A percentile compares a stretch with the other conserved stretches of the same genome.
These are phyloP conservation scores for Rhinoraja longicauda DNA, from an alignment of 2,797 vertebrate genomes.

Conservation along the genomic window DNA sequence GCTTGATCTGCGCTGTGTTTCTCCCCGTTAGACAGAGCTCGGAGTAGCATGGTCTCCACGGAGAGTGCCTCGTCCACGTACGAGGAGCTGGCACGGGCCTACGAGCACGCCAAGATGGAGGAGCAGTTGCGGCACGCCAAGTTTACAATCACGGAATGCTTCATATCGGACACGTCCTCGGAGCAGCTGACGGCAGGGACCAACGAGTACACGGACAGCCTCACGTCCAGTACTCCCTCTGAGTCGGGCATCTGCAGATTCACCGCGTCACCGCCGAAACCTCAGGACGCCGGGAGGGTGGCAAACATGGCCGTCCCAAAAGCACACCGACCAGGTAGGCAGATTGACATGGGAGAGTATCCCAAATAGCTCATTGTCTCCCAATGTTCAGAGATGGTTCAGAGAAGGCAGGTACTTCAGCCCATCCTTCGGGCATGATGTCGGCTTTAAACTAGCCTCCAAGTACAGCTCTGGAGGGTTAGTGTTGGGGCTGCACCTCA, in stretches of 20 bases:
- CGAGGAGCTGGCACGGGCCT: conserved; percentile 91
- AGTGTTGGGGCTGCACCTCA: neutral
- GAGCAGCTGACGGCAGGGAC: conserved; percentile 97
- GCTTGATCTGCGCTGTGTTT: neutral
- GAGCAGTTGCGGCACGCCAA: conserved; percentile 96
- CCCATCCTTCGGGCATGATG: too few relatives aligned
- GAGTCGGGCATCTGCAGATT: conserved; percentile 98
- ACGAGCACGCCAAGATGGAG: conserved; percentile 98
- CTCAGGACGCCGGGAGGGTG: conserved; percentile 91
- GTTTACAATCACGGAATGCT: conserved; percentile 99
- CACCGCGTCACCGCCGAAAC: conserved; percentile 93
- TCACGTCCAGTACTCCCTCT: conserved; percentile 95
- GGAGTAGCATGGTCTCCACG: conserved; percentile 98
- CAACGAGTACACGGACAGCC: conserved; percentile 96
- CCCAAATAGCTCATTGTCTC: neutral
- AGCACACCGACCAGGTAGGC: conserved; percentile 93
- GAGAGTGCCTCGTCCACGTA: conserved; percentile 98
- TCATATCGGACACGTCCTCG: conserved; percentile 97
- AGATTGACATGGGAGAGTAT: neutral
- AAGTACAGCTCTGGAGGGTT: neutral
- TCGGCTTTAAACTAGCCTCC: too few relatives aligned
- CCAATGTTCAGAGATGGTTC: neutral
- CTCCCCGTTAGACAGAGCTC: conserved; percentile 74
- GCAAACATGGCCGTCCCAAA: conserved; percentile 96
- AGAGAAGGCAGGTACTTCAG: neutral